A percentile compares a stretch with the other conserved stretches of the same genome.
Evolutionary conservation across 2,113 vertebrate species (phyloP).

Genomic region (Syngnathus typhle): DNA sequence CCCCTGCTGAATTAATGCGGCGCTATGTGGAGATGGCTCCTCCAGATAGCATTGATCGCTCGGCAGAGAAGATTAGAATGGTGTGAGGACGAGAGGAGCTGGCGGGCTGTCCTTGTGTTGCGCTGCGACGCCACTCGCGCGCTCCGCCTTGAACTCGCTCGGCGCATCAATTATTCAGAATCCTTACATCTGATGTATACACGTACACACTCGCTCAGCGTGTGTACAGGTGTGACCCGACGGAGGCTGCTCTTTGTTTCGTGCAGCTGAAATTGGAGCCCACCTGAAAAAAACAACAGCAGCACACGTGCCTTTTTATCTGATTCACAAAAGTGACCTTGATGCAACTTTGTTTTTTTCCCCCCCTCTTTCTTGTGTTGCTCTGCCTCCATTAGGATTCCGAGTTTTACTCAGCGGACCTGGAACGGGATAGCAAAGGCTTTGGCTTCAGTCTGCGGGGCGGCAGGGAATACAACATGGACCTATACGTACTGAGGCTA

Average conservation of each 20-base stretch:
- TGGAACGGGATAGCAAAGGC: conserved; percentile 96
- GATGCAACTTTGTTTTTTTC: conserved; percentile 28
- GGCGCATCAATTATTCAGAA: conserved; percentile 67
- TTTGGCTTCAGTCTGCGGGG: conserved; percentile 97
- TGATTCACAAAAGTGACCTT: conserved; percentile 50
- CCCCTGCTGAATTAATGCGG: conserved; percentile 51
- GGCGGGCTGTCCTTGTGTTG: conserved; percentile 48
- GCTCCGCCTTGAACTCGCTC: conserved; percentile 34
- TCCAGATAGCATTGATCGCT: conserved; percentile 59
- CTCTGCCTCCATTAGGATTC: conserved; percentile 72
- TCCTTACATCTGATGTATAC: conserved; percentile 33
- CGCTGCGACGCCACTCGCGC: conserved; percentile 6
- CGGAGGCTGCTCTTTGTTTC: conserved; percentile 57
- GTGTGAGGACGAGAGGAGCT: conserved; percentile 40
- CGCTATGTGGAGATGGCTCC: conserved; percentile 45
- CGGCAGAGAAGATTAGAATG: conserved; percentile 52
- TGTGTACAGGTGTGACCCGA: conserved; percentile 44
- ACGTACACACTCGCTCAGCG: conserved; percentile 8
- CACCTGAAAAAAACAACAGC: conserved; percentile 26
- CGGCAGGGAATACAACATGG: conserved; percentile 97
- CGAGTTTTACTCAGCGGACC: conserved; percentile 93
- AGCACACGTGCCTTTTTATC: conserved; percentile 18
- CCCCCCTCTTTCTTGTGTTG: neutral
- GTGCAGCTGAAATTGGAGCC: conserved; percentile 42
- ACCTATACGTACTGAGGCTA: conserved; percentile 93